Conservation (phyloP, 2,888 invertebrate genomes). For the Drosophila hamatofila region DNA sequence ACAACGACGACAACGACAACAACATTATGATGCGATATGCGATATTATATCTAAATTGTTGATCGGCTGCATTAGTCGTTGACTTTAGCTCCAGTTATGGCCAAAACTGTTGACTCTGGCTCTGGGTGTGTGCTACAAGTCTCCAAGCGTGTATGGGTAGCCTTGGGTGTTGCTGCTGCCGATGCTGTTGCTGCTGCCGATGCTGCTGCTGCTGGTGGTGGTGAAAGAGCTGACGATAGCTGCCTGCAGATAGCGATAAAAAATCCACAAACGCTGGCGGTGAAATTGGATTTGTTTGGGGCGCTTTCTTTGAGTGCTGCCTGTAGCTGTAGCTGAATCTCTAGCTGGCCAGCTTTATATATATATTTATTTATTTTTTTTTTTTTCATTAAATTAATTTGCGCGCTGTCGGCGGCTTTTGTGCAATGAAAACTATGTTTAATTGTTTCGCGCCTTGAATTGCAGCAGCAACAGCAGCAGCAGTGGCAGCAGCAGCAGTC, state of each 20-base stretch:
- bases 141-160: constrained; percentile 35
- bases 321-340: too few species aligned
- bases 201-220: constrained; percentile 15
- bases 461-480: constrained; percentile 41
- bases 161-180: constrained; percentile 64
- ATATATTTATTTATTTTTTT: constrained; percentile 19
- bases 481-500: constrained; percentile 17
- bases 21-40: constrained; percentile 81
- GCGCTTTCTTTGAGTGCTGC: constrained; percentile 71
- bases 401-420: constrained; percentile 70
- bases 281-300: constrained; percentile 79
- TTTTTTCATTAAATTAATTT: constrained; percentile 71
- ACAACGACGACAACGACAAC: constrained; percentile 52
- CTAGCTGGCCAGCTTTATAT: constrained; percentile 10
- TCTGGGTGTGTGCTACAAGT: constrained; percentile 36
- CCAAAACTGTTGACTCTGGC: constrained; percentile 46
- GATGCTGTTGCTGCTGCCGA: constrained; percentile 11
- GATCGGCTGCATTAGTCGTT: constrained; percentile 75
- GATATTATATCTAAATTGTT: constrained; percentile 82
- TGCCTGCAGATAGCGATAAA: constrained; percentile 67
- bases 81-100: constrained; percentile 74
- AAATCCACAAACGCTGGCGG: constrained; percentile 57
- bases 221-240: constrained; percentile 74
- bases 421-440: constrained; percentile 82
- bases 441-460: constrained; percentile 79